phyloP scores from a whole-genome alignment of 2,888 invertebrate genomes.

The Oscheius sp. region DNA sequence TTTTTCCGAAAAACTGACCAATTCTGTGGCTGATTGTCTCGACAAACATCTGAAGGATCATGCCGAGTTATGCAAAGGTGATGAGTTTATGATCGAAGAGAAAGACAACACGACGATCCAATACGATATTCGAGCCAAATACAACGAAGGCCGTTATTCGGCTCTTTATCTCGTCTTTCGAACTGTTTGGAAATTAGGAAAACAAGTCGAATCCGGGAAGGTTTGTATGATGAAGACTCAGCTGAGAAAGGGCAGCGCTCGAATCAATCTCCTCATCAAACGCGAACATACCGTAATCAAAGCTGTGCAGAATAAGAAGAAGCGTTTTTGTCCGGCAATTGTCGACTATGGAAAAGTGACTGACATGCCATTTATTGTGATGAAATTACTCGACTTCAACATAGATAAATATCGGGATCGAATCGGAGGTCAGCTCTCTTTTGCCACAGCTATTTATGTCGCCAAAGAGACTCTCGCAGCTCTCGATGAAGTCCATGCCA shows the following conservation, averaged over 20 bases:
- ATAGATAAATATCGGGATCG: constrained; percentile 5
- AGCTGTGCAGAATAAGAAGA: background rate
- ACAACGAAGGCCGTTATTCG: constrained; percentile 32
- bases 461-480: constrained; percentile 10
- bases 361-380: constrained; percentile 22
- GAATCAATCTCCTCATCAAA: constrained; percentile 2
- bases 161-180: constrained; percentile 16
- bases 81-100: background rate
- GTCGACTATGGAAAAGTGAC: constrained; percentile 30
- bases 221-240: constrained; percentile 19
- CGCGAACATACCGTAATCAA: background rate
- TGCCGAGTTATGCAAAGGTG: background rate
- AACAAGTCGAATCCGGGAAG: background rate
- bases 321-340: background rate
- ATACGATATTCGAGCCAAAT: constrained; percentile 18
- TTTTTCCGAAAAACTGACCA: background rate
- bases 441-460: background rate
- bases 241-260: background rate
- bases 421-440: background rate
- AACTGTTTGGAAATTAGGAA: background rate
- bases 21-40: constrained; percentile 5
- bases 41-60: constrained; percentile 4
- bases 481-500: constrained; percentile 11
- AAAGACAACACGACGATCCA: background rate
- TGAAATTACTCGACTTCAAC: constrained; percentile 3